A percentile compares a stretch with the other conserved stretches of the same genome.
Conservation (phyloP, 2,113 vertebrate species). For the Coptodon bakossiorum region DNA sequence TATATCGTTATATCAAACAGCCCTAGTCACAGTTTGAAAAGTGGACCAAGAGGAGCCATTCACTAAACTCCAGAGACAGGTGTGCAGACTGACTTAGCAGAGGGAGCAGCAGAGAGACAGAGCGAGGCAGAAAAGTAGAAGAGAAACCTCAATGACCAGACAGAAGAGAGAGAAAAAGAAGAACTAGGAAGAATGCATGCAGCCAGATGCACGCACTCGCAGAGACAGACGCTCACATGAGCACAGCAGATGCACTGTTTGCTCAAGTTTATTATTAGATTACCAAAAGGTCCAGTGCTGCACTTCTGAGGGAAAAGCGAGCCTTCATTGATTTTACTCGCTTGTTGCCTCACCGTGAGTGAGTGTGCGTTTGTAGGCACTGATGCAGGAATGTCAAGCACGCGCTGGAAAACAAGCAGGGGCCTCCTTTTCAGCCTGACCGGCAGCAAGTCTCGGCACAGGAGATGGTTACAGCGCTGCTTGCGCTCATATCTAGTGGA, state of each 20-base stretch:
- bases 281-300: background rate
- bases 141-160: background rate
- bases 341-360: background rate
- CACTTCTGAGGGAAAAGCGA: background rate
- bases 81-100: background rate
- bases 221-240: conserved; percentile 1
- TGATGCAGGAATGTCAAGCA: conserved; percentile 64
- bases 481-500: background rate
- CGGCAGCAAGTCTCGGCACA: conserved; percentile 10
- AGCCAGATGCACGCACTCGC: background rate
- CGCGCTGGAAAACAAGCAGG: conserved; percentile 62
- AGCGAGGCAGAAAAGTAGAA: background rate
- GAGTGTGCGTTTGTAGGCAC: conserved; percentile 27
- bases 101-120: conserved; percentile 6
- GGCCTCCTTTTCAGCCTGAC: conserved; percentile 57
- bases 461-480: background rate
- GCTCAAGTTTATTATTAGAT: conserved; percentile 48
- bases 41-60: background rate
- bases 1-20: background rate
- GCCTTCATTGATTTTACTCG: conserved; percentile 23
- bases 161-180: background rate
- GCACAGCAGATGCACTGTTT: background rate
- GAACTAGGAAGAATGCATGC: background rate
- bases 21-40: rapidly evolving
- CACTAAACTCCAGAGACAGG: background rate